Conservation (phyloP, 2,113 vertebrate genomes). For the Hypanus sabinus region DNA sequence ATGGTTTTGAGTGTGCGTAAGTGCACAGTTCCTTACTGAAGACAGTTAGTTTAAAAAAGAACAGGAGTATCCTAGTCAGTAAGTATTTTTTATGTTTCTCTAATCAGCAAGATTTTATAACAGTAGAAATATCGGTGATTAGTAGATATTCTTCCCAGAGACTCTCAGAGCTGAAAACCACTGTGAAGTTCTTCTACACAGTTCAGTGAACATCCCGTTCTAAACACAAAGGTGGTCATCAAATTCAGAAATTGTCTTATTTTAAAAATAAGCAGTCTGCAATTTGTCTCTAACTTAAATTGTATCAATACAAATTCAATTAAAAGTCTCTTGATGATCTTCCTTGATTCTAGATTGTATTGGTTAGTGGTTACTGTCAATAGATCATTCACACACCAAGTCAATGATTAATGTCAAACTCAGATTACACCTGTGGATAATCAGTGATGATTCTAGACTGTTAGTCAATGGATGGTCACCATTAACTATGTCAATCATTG, state of each 20-base stretch:
- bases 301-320: too few relatives aligned
- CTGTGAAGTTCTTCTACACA: background rate
- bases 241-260: background rate
- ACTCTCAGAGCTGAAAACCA: background rate
- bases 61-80: background rate
- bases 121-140: background rate
- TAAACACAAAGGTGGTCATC: background rate
- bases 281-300: too few relatives aligned
- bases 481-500: background rate
- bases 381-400: background rate
- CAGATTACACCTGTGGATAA: background rate
- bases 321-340: too few relatives aligned
- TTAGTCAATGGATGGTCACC: background rate
- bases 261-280: background rate
- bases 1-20: too few relatives aligned
- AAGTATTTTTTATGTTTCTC: background rate
- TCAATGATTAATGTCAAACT: background rate
- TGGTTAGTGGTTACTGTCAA: background rate
- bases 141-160: background rate
- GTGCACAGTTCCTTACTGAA: too few relatives aligned
- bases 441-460: too few relatives aligned
- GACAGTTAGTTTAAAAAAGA: background rate
- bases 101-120: background rate
- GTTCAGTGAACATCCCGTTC: background rate
- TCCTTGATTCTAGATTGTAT: background rate